phyloP scores from a whole-genome alignment of 2,113 vertebrate genomes.

The Rhinichthys klamathensis region DNA sequence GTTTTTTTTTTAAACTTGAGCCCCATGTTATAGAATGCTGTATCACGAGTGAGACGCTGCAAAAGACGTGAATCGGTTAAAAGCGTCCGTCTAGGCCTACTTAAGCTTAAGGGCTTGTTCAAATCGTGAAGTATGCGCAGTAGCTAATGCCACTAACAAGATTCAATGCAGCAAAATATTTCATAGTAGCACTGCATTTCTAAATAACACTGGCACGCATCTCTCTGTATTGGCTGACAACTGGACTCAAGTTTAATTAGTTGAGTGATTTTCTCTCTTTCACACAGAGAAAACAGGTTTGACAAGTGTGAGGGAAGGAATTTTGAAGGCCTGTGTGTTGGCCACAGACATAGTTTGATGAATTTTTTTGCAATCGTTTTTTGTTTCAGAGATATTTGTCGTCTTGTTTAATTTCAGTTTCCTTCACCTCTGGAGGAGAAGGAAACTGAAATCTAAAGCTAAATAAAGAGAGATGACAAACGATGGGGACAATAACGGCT shows the following conservation, averaged over 20 bases:
- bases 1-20: too few relatives aligned
- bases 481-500: slow-evolving; percentile 61
- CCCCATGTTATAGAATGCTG: too few relatives aligned
- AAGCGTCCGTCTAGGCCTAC: too few relatives aligned
- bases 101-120: not conserved
- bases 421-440: not conserved
- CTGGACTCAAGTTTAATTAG: slow-evolving; percentile 28
- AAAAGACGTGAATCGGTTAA: too few relatives aligned
- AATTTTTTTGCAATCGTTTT: not conserved
- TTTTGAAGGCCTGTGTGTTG: not conserved
- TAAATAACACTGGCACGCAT: slow-evolving; percentile 55
- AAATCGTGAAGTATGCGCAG: not conserved
- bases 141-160: not conserved
- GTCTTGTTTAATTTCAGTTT: not conserved
- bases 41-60: too few relatives aligned
- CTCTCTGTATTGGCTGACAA: slow-evolving; percentile 45
- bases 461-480: slow-evolving; percentile 59
- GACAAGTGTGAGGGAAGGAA: not conserved
- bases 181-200: slow-evolving; percentile 58
- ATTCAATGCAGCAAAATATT: slow-evolving; percentile 51
- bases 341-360: not conserved
- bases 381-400: not conserved
- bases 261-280: slow-evolving; percentile 1
- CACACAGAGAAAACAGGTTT: not conserved
- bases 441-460: slow-evolving; percentile 63